phyloP scores from a whole-genome alignment of 2,888 invertebrate species.

The Punctoribates punctum region DNA sequence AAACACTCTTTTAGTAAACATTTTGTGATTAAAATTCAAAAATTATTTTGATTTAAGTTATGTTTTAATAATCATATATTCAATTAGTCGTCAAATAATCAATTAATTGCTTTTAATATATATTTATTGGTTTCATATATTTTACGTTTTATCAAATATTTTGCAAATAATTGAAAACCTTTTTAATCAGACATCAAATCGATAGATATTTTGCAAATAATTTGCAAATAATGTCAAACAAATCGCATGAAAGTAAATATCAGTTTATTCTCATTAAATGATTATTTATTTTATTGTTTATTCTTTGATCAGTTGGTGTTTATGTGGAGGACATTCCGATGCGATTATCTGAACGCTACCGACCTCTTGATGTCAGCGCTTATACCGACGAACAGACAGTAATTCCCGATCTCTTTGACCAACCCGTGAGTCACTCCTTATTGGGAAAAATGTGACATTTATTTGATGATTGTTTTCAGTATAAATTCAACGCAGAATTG shows the following conservation, averaged over 20 bases:
- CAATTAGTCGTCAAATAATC: too few species aligned
- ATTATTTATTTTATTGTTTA: background rate
- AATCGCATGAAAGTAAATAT: constrained; percentile 39
- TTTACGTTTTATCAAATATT: too few species aligned
- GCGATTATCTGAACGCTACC: constrained; percentile 38
- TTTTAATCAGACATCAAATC: background rate
- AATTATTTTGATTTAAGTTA: background rate
- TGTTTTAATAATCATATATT: too few species aligned
- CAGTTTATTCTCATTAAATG: background rate
- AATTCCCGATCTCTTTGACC: constrained; percentile 18
- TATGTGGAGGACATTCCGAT: constrained; percentile 42
- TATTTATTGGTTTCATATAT: too few species aligned
- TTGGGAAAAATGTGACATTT: background rate
- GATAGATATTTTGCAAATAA: background rate
- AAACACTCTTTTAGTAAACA: background rate
- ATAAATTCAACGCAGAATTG: constrained; percentile 41
- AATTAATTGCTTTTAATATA: too few species aligned
- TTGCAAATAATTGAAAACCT: background rate
- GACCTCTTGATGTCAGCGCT: constrained; percentile 29
- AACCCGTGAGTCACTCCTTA: background rate
- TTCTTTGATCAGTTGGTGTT: constrained; percentile 24
- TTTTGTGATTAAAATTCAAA: background rate
- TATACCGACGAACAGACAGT: background rate
- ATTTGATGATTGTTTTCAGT: constrained; percentile 20
- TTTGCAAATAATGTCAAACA: constrained; percentile 33